phyloP scores from a whole-genome alignment of 2,888 invertebrate genomes.

The Halocaridina rubra region DNA sequence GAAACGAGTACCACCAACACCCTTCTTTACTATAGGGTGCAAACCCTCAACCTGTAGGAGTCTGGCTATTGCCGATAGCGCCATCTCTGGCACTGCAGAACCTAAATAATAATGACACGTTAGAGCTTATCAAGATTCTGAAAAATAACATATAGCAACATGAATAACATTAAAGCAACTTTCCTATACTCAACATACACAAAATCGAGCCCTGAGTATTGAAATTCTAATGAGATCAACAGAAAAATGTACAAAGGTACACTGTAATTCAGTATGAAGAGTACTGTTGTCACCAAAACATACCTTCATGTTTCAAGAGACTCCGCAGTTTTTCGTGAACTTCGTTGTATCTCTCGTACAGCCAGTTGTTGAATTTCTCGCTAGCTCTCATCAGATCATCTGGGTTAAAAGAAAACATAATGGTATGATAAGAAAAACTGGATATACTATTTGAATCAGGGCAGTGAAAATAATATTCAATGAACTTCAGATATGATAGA shows the following conservation, averaged over 20 bases:
- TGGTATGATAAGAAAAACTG: neutral
- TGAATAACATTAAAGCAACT: no score
- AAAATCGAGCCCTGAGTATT: no score
- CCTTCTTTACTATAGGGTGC: neutral
- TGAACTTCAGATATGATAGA: neutral
- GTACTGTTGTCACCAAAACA: no score
- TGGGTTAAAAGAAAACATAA: neutral
- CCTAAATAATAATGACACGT: neutral
- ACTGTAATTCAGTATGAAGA: no score
- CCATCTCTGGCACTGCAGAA: neutral
- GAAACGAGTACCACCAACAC: neutral
- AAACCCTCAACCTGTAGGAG: slow-evolving; percentile 21
- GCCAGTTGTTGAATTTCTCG: slow-evolving; percentile 30
- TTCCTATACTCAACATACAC: no score
- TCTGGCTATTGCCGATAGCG: slow-evolving; percentile 7
- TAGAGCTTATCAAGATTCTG: no score
- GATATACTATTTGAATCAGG: neutral
- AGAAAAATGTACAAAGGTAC: neutral
- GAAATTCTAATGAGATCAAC: neutral
- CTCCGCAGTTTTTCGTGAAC: neutral
- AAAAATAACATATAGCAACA: neutral
- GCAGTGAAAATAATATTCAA: neutral
- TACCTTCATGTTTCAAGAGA: slow-evolving; percentile 9
- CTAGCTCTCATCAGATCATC: slow-evolving; percentile 30
- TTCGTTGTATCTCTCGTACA: slow-evolving; percentile 19